phyloP scores from a whole-genome alignment of 92 coral and sea anemone genomes.

The Zoanthus sociatus region DNA sequence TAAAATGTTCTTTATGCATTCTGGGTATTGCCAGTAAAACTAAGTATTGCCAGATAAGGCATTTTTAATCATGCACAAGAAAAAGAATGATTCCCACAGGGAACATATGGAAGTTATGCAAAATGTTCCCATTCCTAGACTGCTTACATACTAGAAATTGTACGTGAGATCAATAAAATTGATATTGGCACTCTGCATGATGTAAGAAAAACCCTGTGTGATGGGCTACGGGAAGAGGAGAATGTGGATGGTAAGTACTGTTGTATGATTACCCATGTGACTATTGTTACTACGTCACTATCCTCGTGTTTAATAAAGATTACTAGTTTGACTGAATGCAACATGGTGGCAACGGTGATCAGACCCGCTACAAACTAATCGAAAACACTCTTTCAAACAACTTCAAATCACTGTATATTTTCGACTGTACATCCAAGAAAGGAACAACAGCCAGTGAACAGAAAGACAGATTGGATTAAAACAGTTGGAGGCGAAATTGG shows the following conservation, averaged over 20 bases:
- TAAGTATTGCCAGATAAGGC: too few relatives aligned
- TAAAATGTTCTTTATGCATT: too few relatives aligned
- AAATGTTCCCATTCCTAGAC: conserved; percentile 22
- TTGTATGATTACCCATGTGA: neutral
- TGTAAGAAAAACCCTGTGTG: conserved; percentile 53
- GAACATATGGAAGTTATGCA: conserved; percentile 34
- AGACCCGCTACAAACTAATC: neutral
- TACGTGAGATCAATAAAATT: conserved; percentile 41
- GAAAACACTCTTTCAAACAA: conserved; percentile 20
- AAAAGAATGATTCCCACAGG: neutral
- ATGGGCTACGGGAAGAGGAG: conserved; percentile 47
- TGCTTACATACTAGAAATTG: conserved; percentile 34
- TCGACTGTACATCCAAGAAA: conserved; percentile 36
- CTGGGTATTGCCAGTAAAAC: too few relatives aligned
- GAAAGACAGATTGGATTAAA: neutral
- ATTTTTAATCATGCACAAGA: conserved; percentile 25
- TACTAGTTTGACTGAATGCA: conserved; percentile 8
- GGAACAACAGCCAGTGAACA: conserved; percentile 39
- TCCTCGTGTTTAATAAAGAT: too few relatives aligned
- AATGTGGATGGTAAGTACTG: conserved; percentile 59
- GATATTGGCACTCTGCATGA: conserved; percentile 52
- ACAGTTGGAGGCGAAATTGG: too few relatives aligned
- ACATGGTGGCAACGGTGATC: conserved; percentile 14
- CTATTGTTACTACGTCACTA: too few relatives aligned
- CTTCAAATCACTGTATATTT: conserved; percentile 7